Evolutionary conservation across 1,140 invertebrate species (phyloP).

Genomic region (Drosophila gunungcola): DNA sequence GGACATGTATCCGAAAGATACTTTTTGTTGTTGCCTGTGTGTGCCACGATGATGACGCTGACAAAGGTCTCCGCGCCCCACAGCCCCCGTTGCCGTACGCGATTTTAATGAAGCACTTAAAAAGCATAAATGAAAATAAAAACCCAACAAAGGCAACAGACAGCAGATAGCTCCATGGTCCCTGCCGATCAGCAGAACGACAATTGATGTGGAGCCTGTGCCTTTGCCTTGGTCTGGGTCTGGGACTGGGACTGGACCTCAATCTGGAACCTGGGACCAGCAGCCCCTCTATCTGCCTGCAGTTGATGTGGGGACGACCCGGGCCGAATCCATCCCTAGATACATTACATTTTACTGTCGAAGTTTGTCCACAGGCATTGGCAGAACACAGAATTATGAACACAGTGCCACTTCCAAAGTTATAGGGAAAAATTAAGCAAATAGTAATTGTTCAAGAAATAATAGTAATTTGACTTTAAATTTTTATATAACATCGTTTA

Average conservation of each 20-base stretch:
- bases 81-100: slow-evolving; percentile 60
- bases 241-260: slow-evolving; percentile 25
- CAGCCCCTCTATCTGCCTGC: slow-evolving; percentile 9
- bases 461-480: too few species aligned
- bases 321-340: slow-evolving; percentile 28
- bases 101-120: slow-evolving; percentile 83
- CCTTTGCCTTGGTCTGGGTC: slow-evolving; percentile 3
- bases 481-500: too few species aligned
- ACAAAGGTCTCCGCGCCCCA: slow-evolving; percentile 67
- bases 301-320: slow-evolving; percentile 12
- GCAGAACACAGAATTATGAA: slow-evolving; percentile 35
- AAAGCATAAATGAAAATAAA: slow-evolving; percentile 83
- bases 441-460: not conserved
- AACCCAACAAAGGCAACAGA: slow-evolving; percentile 71
- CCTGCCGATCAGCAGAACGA: slow-evolving; percentile 65
- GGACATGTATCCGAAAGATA: slow-evolving; percentile 77
- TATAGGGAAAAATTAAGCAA: not conserved
- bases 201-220: slow-evolving; percentile 76
- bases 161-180: slow-evolving; percentile 37
- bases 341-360: slow-evolving; percentile 65
- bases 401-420: slow-evolving; percentile 7
- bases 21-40: slow-evolving; percentile 56
- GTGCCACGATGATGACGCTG: slow-evolving; percentile 73
- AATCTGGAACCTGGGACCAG: slow-evolving; percentile 10
- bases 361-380: slow-evolving; percentile 52